phyloP scores from a whole-genome alignment of 2,888 invertebrate genomes.

The Sarcophaga subvicina region DNA sequence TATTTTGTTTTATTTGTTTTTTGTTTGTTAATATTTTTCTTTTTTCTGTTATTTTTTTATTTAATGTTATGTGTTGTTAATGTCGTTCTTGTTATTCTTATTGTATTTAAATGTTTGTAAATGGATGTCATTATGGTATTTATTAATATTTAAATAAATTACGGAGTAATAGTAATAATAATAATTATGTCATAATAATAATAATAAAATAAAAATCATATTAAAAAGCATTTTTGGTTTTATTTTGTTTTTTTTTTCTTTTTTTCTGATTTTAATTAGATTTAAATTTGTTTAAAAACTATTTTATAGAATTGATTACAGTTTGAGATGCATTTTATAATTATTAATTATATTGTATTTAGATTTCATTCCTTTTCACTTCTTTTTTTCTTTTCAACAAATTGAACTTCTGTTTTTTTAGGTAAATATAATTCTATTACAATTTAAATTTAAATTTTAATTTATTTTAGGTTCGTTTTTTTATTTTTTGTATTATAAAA shows the following conservation, averaged over 20 bases:
- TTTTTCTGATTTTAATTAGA: constrained; percentile 41
- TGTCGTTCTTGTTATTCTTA: too few relatives aligned
- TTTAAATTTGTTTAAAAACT: constrained; percentile 48
- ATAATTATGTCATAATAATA: not conserved
- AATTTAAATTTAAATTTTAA: not conserved
- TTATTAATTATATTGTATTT: constrained; percentile 22
- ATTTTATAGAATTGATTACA: constrained; percentile 61
- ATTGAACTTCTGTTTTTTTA: constrained; percentile 45
- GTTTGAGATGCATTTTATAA: constrained; percentile 47
- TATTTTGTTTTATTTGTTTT: constrained; percentile 8
- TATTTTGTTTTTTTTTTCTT: constrained; percentile 40
- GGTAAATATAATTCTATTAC: constrained; percentile 40
- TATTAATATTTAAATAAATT: too few relatives aligned
- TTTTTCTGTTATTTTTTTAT: too few relatives aligned
- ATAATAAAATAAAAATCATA: constrained; percentile 41
- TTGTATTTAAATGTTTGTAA: constrained; percentile 18
- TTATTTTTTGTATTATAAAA: constrained; percentile 36
- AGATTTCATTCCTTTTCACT: not conserved
- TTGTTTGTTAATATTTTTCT: not conserved
- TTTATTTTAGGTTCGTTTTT: not conserved
- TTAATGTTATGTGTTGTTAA: too few relatives aligned
- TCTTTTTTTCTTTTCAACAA: constrained; percentile 54
- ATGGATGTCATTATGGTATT: not conserved
- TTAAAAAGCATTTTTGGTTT: constrained; percentile 57
- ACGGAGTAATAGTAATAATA: too few relatives aligned